phyloP scores from a whole-genome alignment of 2,113 vertebrate genomes.

The Gymnocephalus cernua region DNA sequence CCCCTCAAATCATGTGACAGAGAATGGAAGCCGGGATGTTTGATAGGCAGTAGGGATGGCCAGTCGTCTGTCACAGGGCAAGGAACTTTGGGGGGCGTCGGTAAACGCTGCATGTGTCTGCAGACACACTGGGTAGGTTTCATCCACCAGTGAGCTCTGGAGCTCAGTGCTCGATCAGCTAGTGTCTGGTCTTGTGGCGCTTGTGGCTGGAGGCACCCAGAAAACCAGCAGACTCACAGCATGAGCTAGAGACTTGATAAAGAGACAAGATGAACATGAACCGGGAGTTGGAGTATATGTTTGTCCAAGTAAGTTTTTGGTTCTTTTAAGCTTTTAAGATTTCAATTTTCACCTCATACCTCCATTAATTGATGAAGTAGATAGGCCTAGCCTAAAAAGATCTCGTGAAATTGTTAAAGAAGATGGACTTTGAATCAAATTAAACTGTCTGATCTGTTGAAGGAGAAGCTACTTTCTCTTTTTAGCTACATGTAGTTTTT shows the following conservation, averaged over 20 bases:
- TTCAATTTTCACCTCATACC: not conserved
- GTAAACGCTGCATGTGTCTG: slow-evolving; percentile 45
- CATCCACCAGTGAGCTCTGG: slow-evolving; percentile 34
- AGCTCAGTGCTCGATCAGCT: slow-evolving; percentile 42
- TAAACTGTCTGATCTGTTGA: not conserved
- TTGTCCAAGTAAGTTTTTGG: slow-evolving; percentile 86
- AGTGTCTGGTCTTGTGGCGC: slow-evolving; percentile 41
- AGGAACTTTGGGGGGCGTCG: slow-evolving; percentile 14
- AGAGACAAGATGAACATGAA: slow-evolving; percentile 81
- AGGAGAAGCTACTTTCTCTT: not conserved
- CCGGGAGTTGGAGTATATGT: slow-evolving; percentile 87
- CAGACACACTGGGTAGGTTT: slow-evolving; percentile 70
- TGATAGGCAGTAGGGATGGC: slow-evolving; percentile 64
- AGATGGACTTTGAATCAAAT: not conserved
- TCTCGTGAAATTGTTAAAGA: not conserved
- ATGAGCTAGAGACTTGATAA: slow-evolving; percentile 69
- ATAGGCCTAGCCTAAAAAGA: too few species aligned
- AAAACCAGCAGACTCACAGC: slow-evolving; percentile 52
- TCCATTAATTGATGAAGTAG: not conserved
- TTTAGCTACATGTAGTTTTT: not conserved
- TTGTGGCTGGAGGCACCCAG: slow-evolving; percentile 46
- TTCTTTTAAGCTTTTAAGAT: slow-evolving; percentile 32
- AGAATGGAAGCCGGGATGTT: slow-evolving; percentile 44
- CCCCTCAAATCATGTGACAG: slow-evolving; percentile 72
- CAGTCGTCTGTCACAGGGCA: slow-evolving; percentile 54